Conservation (phyloP, 1,140 invertebrate genomes). For the Ceratina australensis region DNA sequence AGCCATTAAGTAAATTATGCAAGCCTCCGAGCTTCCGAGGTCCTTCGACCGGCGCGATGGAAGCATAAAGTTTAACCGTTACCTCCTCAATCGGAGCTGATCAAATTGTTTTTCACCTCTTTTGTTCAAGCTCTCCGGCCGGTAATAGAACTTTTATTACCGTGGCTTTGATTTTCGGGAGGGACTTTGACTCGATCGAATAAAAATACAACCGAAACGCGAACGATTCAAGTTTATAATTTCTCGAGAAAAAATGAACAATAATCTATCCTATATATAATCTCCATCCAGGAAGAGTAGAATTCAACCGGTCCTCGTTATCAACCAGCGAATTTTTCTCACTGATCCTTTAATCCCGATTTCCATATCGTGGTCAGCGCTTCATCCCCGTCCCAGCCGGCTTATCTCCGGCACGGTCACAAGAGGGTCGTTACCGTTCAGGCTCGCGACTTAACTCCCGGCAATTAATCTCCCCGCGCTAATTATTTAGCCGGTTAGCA, state of each 20-base stretch:
- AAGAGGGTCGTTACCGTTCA: constrained; percentile 49
- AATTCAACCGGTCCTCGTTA: not conserved
- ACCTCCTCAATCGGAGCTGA: constrained; percentile 51
- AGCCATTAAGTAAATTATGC: constrained; percentile 64
- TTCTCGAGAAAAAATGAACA: not conserved
- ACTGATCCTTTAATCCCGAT: not conserved
- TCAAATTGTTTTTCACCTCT: constrained; percentile 56
- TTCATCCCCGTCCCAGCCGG: not conserved
- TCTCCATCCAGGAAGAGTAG: not conserved
- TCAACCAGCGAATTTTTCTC: not conserved
- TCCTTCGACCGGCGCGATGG: constrained; percentile 39
- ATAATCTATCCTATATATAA: no score
- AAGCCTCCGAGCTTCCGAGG: constrained; percentile 32
- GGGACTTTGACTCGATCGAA: constrained; percentile 8
- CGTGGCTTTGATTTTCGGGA: not conserved
- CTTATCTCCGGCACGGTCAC: constrained; percentile 30
- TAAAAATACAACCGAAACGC: not conserved
- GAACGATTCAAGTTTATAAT: not conserved
- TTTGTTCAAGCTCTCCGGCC: not conserved
- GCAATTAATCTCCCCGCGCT: constrained; percentile 74
- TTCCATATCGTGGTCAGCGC: not conserved
- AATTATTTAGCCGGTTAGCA: constrained; percentile 74
- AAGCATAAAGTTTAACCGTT: constrained; percentile 59
- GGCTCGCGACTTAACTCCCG: constrained; percentile 61
- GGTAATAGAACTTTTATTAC: constrained; percentile 20